These are phyloP conservation scores for Leucopternis melanops DNA, from an alignment of 2,113 vertebrate species.

Conservation along the genomic window DNA sequence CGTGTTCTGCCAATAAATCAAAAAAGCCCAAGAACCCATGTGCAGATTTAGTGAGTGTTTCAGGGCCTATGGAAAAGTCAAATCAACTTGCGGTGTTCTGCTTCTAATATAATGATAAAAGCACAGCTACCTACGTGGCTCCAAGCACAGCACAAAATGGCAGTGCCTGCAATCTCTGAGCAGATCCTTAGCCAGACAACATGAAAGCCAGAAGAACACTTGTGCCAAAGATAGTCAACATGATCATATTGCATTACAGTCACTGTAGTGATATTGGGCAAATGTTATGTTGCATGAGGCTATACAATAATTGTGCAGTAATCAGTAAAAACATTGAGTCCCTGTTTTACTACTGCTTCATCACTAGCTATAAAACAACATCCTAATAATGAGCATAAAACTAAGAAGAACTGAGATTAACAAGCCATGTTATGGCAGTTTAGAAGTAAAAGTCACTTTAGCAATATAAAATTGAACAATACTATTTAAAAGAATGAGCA, in stretches of 20 bases:
- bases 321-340: constrained; percentile 32
- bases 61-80: background rate
- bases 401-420: constrained; percentile 14
- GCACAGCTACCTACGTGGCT: background rate
- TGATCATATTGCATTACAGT: background rate
- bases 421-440: background rate
- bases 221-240: background rate
- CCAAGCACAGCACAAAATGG: constrained; percentile 17
- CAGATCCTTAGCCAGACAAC: background rate
- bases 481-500: background rate
- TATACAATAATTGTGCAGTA: background rate
- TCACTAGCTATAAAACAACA: constrained; percentile 8
- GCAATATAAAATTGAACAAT: background rate
- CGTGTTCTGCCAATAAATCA: background rate
- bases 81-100: background rate
- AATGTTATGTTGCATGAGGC: background rate
- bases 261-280: background rate
- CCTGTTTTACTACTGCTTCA: constrained; percentile 8
- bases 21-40: background rate
- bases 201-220: background rate
- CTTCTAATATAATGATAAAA: background rate
- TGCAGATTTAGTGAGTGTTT: constrained; percentile 9
- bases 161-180: background rate
- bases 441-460: constrained; percentile 24
- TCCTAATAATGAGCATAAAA: constrained; percentile 5